A percentile compares a stretch with the other conserved stretches of the same genome.
phyloP scores from a whole-genome alignment of 2,888 invertebrate species.

The Zhengitettix transpicula region DNA sequence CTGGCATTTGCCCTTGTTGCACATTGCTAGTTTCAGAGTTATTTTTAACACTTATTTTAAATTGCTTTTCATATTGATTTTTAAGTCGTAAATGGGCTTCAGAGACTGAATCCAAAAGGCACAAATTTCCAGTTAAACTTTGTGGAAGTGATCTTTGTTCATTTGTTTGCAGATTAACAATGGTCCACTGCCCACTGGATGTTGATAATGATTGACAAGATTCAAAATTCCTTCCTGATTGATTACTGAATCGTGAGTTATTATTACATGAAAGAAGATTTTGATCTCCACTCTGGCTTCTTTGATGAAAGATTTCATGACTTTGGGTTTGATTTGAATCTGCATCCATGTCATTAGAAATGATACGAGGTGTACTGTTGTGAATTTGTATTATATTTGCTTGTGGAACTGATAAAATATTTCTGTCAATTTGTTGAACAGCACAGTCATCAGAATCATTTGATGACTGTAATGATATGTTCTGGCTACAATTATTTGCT shows the following conservation, averaged over 20 bases:
- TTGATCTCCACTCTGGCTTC: background rate
- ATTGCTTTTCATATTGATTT: too few species aligned
- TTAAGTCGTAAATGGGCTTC: too few species aligned
- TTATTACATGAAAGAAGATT: background rate
- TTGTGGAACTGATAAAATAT: background rate
- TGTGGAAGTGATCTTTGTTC: background rate
- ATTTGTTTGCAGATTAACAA: too few species aligned
- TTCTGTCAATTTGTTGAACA: background rate
- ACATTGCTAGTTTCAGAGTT: too few species aligned
- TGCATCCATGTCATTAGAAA: background rate
- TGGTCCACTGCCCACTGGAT: background rate
- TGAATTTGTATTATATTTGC: background rate
- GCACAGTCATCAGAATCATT: background rate
- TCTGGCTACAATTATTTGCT: too few species aligned
- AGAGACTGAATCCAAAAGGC: too few species aligned
- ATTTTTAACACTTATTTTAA: too few species aligned
- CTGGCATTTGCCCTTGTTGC: too few species aligned
- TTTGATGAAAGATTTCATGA: background rate
- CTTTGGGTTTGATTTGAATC: background rate
- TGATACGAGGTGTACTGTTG: background rate
- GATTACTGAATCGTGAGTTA: background rate
- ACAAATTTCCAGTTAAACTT: background rate
- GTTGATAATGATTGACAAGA: background rate
- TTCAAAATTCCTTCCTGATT: background rate
- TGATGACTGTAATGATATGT: background rate